Conservation (phyloP, 2,888 invertebrate species). For the Bugula neritina region DNA sequence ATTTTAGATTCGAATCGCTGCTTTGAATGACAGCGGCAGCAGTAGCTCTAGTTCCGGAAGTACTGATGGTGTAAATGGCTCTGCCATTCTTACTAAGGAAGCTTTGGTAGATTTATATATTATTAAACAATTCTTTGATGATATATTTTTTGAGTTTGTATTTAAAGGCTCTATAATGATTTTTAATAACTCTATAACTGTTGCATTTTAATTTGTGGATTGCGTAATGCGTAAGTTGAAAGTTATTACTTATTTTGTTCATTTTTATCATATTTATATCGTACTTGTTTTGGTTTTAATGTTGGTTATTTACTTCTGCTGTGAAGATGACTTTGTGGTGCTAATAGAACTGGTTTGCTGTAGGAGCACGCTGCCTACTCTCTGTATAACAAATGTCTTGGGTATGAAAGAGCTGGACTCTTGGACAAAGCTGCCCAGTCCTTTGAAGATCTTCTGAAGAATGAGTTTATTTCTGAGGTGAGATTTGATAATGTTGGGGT, state of each 20-base stretch:
- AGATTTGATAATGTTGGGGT: too few species aligned
- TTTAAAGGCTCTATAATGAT: background rate
- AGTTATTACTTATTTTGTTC: too few species aligned
- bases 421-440: conserved; percentile 64
- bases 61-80: conserved; percentile 53
- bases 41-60: conserved; percentile 59
- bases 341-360: too few species aligned
- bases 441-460: conserved; percentile 61
- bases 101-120: conserved; percentile 37
- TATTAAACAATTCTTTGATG: background rate
- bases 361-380: conserved; percentile 75
- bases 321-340: too few species aligned
- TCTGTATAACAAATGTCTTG: conserved; percentile 71
- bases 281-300: too few species aligned
- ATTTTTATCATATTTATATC: too few species aligned
- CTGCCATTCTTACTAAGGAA: conserved; percentile 41
- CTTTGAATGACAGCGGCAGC: conserved; percentile 63
- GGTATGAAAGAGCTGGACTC: conserved; percentile 64
- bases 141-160: background rate
- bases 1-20: conserved; percentile 58
- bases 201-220: too few species aligned
- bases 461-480: conserved; percentile 47
- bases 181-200: too few species aligned
- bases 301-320: too few species aligned
- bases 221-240: too few species aligned